phyloP scores from a whole-genome alignment of 2,113 vertebrate genomes.

The Siniperca chuatsi region DNA sequence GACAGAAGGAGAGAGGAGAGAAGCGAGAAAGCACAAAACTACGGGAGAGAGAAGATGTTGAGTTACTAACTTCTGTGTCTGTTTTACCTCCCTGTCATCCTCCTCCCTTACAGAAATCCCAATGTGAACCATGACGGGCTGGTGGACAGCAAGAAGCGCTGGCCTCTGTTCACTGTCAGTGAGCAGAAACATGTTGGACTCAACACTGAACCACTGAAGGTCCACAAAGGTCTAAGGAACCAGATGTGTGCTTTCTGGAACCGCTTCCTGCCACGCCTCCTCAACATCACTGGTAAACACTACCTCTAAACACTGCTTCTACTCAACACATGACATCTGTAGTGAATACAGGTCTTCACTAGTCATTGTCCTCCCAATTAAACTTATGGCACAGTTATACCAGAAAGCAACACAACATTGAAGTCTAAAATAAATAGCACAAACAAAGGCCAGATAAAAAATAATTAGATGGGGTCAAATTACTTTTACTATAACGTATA shows the following conservation, averaged over 20 bases:
- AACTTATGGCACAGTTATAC: neutral
- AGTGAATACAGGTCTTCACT: neutral
- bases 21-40: no score
- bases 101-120: conserved; percentile 84
- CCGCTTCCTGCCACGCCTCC: conserved; percentile 91
- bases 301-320: neutral
- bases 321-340: neutral
- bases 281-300: conserved; percentile 91
- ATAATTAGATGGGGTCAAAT: no score
- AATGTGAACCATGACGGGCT: conserved; percentile 86
- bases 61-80: neutral
- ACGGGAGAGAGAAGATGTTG: no score
- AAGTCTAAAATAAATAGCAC: neutral
- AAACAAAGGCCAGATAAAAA: no score
- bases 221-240: conserved; percentile 87
- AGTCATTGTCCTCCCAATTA: neutral
- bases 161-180: conserved; percentile 87
- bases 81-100: neutral
- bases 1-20: no score
- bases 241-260: conserved; percentile 95
- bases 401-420: neutral
- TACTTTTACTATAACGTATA: no score
- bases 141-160: conserved; percentile 77
- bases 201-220: conserved; percentile 85
- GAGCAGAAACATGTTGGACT: conserved; percentile 88